Conservation (phyloP, 1,140 invertebrate species). For the Megalonaias nervosa region DNA sequence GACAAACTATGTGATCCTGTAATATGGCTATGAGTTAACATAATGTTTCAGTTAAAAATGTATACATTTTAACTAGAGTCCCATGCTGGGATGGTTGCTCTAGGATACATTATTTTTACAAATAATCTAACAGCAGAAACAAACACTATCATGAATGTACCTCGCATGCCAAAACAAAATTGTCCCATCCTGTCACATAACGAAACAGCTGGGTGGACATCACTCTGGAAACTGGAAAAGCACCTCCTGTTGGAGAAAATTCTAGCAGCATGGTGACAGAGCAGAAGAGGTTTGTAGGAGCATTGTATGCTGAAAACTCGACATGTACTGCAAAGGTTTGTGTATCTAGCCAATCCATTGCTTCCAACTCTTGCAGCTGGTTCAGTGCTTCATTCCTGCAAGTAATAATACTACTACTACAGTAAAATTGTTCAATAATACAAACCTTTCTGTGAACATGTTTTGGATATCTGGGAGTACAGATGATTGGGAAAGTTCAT, state of each 20-base stretch:
- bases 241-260: constrained; percentile 55
- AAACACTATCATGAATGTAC: constrained; percentile 38
- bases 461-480: background rate
- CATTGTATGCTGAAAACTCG: constrained; percentile 64
- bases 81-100: too few species aligned
- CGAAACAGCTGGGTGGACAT: constrained; percentile 61
- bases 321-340: constrained; percentile 60
- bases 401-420: background rate
- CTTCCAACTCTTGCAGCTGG: constrained; percentile 49
- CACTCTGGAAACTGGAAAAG: constrained; percentile 46
- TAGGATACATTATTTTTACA: too few species aligned
- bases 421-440: background rate
- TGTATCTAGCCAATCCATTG: constrained; percentile 52
- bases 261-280: constrained; percentile 61
- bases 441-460: background rate
- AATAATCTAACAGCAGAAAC: too few species aligned
- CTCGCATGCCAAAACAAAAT: constrained; percentile 65
- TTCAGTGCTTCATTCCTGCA: constrained; percentile 40
- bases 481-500: background rate
- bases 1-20: too few species aligned
- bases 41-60: too few species aligned
- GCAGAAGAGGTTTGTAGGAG: constrained; percentile 62
- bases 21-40: too few species aligned
- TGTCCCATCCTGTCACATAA: constrained; percentile 62
- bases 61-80: too few species aligned